Evolutionary conservation across 35 echinoderm and acorn worm genomes (phyloP), one percentile per base, ranked within the genome.

Genomic region (Chiridota heheva): DNA sequence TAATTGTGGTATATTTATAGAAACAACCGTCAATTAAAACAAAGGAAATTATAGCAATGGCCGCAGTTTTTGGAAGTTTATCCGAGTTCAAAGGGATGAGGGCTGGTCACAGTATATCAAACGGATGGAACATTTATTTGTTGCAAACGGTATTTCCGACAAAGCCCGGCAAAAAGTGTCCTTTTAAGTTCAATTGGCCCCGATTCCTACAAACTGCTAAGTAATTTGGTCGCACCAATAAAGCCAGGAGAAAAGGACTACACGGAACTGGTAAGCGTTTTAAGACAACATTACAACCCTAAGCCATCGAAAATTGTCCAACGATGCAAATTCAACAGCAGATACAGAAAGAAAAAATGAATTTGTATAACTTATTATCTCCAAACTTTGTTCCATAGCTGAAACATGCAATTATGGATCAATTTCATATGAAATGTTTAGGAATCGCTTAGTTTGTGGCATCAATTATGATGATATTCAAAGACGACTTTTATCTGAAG

Each of bases 381-480:
- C 79, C 2, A 62, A 51, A 32, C 72, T 88, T 24, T 12, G 79
- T 24, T 13, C 70, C 15, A 55, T 93, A 32, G 70, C 85, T 17
- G 42, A 83, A 40, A 67, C 62, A 15, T 71, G 84, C 49, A 77
- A 88, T 6, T 95, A 70, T 63, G 91, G 81, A 15, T 36, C 79
- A 20, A 48, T 60, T 25, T 66, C 89, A 3, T 25, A 85, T 24
- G 76, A 77, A 20, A 77, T 58, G 27, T 77, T 0, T 25, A 42
- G 80, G 17, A 79, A 88, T 70, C n/a, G 79, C 17, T 70, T 94
- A 1, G 85, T 88, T 16, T 72, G 72, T 25, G 63, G 85, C 29
- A 80, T 94, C 17, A 88, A 88, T 57, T 72, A 94, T 55, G 53
- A 69, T 28, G 43, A 69, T 51, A 88, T 94, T 22, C 70, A 78